Conservation (phyloP, 2,888 invertebrate genomes). For the Idaea straminata region DNA sequence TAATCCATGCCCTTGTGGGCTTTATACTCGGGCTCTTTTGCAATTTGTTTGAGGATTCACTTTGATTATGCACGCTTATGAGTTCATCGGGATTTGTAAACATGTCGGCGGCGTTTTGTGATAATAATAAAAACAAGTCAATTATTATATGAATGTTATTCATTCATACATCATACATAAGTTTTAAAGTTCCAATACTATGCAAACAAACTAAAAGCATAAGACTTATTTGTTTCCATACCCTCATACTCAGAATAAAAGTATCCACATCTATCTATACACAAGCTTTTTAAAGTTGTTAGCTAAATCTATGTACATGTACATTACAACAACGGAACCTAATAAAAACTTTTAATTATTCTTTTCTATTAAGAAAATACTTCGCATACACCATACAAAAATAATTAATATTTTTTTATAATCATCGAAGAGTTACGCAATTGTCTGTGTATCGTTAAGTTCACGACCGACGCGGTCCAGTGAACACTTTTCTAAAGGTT, state of each 20-base stretch:
- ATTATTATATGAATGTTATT: neutral
- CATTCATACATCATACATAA: neutral
- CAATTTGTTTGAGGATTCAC: conserved; percentile 66
- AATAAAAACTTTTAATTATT: too few relatives aligned
- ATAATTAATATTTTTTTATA: conserved; percentile 15
- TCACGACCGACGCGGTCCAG: conserved; percentile 70
- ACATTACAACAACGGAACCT: too few relatives aligned
- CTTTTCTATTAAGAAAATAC: neutral
- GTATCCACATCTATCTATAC: too few relatives aligned
- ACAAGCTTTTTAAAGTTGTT: too few relatives aligned
- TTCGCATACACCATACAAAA: conserved; percentile 8
- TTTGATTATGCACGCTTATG: conserved; percentile 70
- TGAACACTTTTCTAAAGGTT: conserved; percentile 66
- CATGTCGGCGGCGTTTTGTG: conserved; percentile 17
- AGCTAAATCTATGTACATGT: too few relatives aligned
- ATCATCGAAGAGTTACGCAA: conserved; percentile 32
- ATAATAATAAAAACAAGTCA: neutral
- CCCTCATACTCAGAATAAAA: neutral
- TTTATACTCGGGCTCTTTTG: conserved; percentile 50
- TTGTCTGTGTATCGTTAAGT: conserved; percentile 50
- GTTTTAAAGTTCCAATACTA: neutral
- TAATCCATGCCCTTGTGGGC: conserved; percentile 64
- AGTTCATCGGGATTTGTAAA: conserved; percentile 47
- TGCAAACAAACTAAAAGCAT: neutral
- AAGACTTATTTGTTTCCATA: neutral